Base-by-base conservation (phyloP, 2,888 invertebrate genomes). In the Epinotia demarniana region DNA sequence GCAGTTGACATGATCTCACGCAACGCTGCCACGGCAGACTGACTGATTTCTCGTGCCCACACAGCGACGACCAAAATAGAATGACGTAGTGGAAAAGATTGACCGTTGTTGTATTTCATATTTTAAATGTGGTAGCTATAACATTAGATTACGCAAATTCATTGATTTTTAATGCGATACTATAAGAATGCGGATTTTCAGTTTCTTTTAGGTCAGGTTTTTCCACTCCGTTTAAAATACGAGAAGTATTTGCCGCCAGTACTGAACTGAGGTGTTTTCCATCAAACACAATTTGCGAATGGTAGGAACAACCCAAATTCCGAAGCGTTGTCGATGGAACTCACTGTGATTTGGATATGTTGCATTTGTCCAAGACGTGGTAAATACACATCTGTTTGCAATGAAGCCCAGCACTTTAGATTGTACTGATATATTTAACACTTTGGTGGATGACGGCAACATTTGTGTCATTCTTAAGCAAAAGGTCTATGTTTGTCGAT, bases 1-100 rank as follows among this genome's bases (percentile, higher is more conserved):
- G 79, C 78, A 73, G 76, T 77, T 76, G 77, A 61, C 84, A 83
- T 89, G 90, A 90, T 90, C 90, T 90, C 91, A 88, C 82, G 57
- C 53, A 43, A n/a, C 33, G 23, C 23, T 75, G 84, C 82, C 79
- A 82, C 80, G 84, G 80, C 82, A 81, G 84, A 86, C 86, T 86
- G 88, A 90, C 90, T 91, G 90, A 90, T 85, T 61, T 16, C 85
- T 63, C 9, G 70, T 53, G 70, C 61, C 53, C 69, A 60, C 46
- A n/a, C 43, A 3, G 69, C 27, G 69, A 69, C 69, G 60, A 69
- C 9, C 0, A 27, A 33, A 53, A 66, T 18, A 27, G 33, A 11
- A 19, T n/a, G 61, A 66, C 18, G 3, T 49, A 19, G 43, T 58
- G 58, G 23, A 46, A 46, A 33, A 60, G 11, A n/a, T n/a, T 60